Base-by-base conservation (phyloP, 2,888 invertebrate genomes). In the Drosophila recens region DNA sequence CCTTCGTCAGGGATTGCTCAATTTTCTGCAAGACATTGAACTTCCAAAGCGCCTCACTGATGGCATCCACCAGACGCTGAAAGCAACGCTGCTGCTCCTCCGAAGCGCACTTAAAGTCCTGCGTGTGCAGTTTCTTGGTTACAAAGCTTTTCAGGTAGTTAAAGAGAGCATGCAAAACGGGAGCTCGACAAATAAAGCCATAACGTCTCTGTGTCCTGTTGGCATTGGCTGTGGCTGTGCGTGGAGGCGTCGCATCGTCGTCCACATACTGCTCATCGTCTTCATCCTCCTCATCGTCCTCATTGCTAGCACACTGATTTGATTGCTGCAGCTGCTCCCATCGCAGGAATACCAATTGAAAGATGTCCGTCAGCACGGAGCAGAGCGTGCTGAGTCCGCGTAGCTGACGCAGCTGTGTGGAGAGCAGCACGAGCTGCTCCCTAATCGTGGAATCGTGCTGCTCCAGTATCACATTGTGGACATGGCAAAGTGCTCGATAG, bases 31-130 rank as follows among this genome's bases (percentile, higher is more conserved):
- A 68, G 4, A 92, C 88, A 0, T 90, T 83, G 51, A 91, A 85
- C 66, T 92, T 91, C 92, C 92, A 92, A 0, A 92, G 62, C 0
- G 91, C 87, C 70, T 92, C 91, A 11, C 81, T 87, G 13, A 93
- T 91, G 13, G 89, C 85, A 23, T 92, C 91, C 11, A 89, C 80
- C 15, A 91, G 75, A 0, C 85, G 79, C 23, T 87, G 89, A 49
- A 92, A 91, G n/a, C 89, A 76, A 3, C 81, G 51, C 62, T 92
- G 90, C 8, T 81, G 70, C n/a, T 85, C 71, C 8, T 86, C 79
- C 0, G 87, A 67, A 0, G 91, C 82, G 15, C 82, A 82, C 71
- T 92, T 91, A 51, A 88, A 92, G 53, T 91, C 91, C 11, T 91
- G 90, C 4, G 90, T 90, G 51, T 92, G 92, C 5, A 91, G 69